These are phyloP conservation scores for Enteromius argenteus DNA, from an alignment of 2,797 vertebrate genomes.

Conservation along the genomic window DNA sequence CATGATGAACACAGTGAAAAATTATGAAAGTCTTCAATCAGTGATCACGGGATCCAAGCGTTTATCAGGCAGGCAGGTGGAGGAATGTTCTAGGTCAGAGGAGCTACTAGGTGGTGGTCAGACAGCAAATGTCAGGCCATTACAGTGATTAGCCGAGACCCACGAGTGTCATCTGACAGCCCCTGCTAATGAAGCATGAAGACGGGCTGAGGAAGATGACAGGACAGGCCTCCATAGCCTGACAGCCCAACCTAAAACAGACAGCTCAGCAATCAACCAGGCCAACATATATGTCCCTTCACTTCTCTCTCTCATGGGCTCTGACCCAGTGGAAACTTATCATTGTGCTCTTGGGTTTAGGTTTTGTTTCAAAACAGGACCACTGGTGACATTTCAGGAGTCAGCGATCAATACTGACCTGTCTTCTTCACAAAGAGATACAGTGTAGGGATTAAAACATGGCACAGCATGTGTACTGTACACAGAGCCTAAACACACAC, in stretches of 20 bases:
- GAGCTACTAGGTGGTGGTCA: constrained; percentile 11
- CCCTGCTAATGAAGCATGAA: constrained; percentile 59
- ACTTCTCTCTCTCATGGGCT: neutral
- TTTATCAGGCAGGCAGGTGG: constrained; percentile 29
- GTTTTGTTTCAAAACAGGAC: neutral
- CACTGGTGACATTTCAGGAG: neutral
- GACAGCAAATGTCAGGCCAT: constrained; percentile 33
- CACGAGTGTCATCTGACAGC: constrained; percentile 50
- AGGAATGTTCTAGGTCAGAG: constrained; percentile 29
- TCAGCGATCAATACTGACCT: constrained; percentile 1
- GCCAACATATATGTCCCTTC: constrained; percentile 21
- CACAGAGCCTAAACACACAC: neutral
- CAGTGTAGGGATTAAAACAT: neutral
- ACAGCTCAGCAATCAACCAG: constrained; percentile 24
- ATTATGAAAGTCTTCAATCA: neutral
- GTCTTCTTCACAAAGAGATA: neutral
- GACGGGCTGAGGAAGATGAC: constrained; percentile 41
- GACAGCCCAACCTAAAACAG: constrained; percentile 6
- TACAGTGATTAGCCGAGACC: constrained; percentile 49
- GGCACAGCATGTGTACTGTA: neutral
- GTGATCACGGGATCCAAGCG: neutral
- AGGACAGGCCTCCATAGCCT: constrained; percentile 3
- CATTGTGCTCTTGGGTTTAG: neutral
- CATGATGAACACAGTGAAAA: neutral
- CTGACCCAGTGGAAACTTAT: constrained; percentile 12